These are phyloP conservation scores for Heteromyza rotundicornis DNA, from an alignment of 2,888 invertebrate genomes.

Conservation along the genomic window DNA sequence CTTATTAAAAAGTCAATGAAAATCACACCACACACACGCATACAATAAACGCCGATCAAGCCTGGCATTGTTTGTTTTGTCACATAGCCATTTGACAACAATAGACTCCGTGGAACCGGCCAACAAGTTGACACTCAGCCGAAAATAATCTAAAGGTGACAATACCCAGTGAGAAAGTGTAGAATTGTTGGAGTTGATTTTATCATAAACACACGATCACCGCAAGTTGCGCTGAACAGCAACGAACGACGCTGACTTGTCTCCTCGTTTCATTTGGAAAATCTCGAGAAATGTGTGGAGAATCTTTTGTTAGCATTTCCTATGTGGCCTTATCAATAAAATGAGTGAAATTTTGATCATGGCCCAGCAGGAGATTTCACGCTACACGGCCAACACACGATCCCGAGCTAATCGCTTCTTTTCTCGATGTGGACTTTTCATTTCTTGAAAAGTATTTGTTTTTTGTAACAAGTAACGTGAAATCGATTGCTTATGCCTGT, in stretches of 20 bases:
- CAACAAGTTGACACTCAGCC: slow-evolving; percentile 27
- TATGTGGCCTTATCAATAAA: slow-evolving; percentile 17
- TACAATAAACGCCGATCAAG: background rate
- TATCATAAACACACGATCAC: slow-evolving; percentile 19
- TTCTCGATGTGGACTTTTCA: too few relatives aligned
- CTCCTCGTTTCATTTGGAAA: background rate
- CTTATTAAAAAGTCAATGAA: slow-evolving; percentile 30
- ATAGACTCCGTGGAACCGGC: slow-evolving; percentile 37
- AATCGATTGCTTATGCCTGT: slow-evolving; percentile 28
- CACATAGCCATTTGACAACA: slow-evolving; percentile 32
- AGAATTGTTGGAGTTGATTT: slow-evolving; percentile 7
- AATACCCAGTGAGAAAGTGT: background rate
- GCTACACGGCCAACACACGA: slow-evolving; percentile 7
- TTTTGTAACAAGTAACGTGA: background rate
- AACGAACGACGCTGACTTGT: slow-evolving; percentile 21
- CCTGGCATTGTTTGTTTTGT: slow-evolving; percentile 43
- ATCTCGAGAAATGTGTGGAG: background rate
- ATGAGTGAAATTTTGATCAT: slow-evolving; percentile 29
- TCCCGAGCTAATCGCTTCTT: too few relatives aligned
- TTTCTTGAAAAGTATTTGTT: background rate
- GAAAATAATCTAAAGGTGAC: background rate
- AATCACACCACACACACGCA: slow-evolving; percentile 11
- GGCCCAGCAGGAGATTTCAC: slow-evolving; percentile 27
- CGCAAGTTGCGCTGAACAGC: slow-evolving; percentile 2
- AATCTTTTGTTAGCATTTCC: slow-evolving; percentile 11